Base-by-base conservation (phyloP, 1,140 invertebrate genomes). In the Lepidurus couesii region DNA sequence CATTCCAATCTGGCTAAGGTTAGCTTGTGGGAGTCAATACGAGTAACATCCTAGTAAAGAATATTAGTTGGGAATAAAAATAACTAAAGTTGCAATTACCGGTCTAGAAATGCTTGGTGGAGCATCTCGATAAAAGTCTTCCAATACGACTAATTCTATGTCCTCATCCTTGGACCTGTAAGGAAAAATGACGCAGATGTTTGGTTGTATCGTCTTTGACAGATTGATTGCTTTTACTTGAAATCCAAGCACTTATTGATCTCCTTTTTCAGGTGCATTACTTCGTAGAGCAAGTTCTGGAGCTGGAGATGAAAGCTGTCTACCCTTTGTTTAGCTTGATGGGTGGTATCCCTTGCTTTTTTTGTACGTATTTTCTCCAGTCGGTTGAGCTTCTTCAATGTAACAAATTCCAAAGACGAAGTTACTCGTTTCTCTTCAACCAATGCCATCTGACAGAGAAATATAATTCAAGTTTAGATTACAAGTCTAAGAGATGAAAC, bases 251-350 rank as follows among this genome's bases (percentile, higher is more conserved):
- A 98, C 84, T 96, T 96, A 2, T 92, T 90, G 13, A 97, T 95
- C 89, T 98, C 96, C 82, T 95, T 95, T 80, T 95, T 92, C 1
- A 98, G 87, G 87, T 98, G 95, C 84, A 94, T 92, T 11, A 93
- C 91, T 89, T 98, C 97, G 86, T 98, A 98, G 0, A 97, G 85
- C n/a, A 98, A 87, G 86, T 98, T 98, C 85, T 98, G 95, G 77
- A 97, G 88, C 81, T 95, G 92, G 26, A 98, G 86, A 86, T 97
- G 93, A 81, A 92, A 92, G 79, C 91, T 92, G 82, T 98, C 96
- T 0, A 97, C 94, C 81, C 91, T 91, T 81, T 92, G 91, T 84
- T 97, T 96, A 78, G 92, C 92, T 84, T 90, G 87, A 82, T 84
- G 85, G 0, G 87, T 86, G 24, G 90, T 89, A 86, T 98, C 95